Evolutionary conservation across 1,140 invertebrate species (phyloP).

Genomic region (Neodiprion pinetum): DNA sequence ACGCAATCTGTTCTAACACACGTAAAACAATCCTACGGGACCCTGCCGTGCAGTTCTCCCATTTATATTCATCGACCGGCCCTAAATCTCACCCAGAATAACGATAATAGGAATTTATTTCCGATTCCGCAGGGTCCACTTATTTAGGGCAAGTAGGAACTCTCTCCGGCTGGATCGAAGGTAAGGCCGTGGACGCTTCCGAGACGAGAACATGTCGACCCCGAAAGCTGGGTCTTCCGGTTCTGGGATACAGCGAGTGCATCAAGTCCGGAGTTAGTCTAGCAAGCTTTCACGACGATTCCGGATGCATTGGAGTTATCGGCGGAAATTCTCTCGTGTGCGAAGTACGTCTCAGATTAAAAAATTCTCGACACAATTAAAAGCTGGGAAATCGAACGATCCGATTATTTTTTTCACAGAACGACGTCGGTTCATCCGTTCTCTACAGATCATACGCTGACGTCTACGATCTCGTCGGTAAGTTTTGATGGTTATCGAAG

Average conservation of each 20-base stretch:
- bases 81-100: too few species aligned
- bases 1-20: too few species aligned
- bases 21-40: too few species aligned
- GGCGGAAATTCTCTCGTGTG: slow-evolving; percentile 58
- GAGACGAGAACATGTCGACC: slow-evolving; percentile 52
- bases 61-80: too few species aligned
- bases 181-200: slow-evolving; percentile 21
- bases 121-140: slow-evolving; percentile 44
- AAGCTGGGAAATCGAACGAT: slow-evolving; percentile 5
- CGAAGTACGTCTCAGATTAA: slow-evolving; percentile 46
- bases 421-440: slow-evolving; percentile 60
- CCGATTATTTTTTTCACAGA: slow-evolving; percentile 42
- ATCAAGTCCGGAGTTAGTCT: slow-evolving; percentile 46
- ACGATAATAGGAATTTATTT: too few species aligned
- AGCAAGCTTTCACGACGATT: slow-evolving; percentile 55
- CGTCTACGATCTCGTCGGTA: slow-evolving; percentile 62
- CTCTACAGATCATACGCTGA: slow-evolving; percentile 55
- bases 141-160: slow-evolving; percentile 66
- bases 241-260: slow-evolving; percentile 58
- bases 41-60: too few species aligned
- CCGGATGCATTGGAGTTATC: slow-evolving; percentile 62
- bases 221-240: slow-evolving; percentile 60
- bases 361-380: slow-evolving; percentile 11
- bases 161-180: slow-evolving; percentile 64
- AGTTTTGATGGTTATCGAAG: slow-evolving; percentile 19